Evolutionary conservation across 37 sponge, comb jelly and placozoan genomes (phyloP).

Genomic region (Geodia barretti): DNA sequence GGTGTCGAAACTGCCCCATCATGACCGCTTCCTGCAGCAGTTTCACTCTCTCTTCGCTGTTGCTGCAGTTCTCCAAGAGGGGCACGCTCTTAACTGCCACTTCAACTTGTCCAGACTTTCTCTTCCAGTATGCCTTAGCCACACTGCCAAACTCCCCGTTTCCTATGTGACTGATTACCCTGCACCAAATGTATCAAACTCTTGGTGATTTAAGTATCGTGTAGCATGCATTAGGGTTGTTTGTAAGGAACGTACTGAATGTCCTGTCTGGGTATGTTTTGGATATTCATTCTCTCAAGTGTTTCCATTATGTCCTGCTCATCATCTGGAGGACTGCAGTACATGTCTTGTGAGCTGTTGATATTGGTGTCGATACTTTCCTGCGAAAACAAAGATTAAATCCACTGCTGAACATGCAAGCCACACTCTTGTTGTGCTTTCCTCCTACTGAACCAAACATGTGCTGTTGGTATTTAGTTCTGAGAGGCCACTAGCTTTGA

Average conservation of each 20-base stretch:
- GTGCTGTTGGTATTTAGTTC: no score
- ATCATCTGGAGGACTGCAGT: neutral
- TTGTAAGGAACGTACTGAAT: neutral
- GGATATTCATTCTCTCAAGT: neutral
- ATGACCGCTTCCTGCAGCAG: slow-evolving; percentile 78
- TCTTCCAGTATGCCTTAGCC: neutral
- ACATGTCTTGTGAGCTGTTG: neutral
- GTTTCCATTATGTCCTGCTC: neutral
- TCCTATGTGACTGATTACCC: neutral
- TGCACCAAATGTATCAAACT: no score
- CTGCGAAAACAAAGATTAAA: no score
- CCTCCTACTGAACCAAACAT: no score
- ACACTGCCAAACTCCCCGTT: neutral
- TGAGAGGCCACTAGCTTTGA: no score
- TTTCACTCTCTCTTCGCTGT: slow-evolving; percentile 21
- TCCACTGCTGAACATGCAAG: no score
- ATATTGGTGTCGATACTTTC: neutral
- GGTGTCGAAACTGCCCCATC: slow-evolving; percentile 75
- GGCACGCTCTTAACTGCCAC: neutral
- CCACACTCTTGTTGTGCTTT: no score
- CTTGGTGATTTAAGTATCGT: no score
- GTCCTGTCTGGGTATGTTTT: neutral
- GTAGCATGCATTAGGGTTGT: no score
- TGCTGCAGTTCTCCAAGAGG: neutral
- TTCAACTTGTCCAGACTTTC: neutral